Conservation (phyloP, 2,888 invertebrate species). For the Malacosoma neustria region DNA sequence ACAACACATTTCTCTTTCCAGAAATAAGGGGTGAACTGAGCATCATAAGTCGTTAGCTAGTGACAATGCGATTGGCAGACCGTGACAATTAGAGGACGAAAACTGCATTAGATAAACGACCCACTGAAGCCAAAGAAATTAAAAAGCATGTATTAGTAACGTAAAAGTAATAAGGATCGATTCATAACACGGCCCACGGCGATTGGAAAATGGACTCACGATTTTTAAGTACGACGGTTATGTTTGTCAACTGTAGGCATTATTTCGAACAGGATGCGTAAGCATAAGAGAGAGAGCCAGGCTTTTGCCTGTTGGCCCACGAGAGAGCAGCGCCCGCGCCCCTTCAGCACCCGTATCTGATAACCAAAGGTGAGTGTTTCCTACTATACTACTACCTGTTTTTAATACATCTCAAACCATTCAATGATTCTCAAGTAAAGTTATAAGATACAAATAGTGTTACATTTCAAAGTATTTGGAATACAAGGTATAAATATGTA, state of each 20-base stretch:
- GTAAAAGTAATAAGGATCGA: constrained; percentile 59
- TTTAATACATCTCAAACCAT: too few relatives aligned
- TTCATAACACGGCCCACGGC: constrained; percentile 67
- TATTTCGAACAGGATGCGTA: constrained; percentile 69
- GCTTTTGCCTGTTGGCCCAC: constrained; percentile 64
- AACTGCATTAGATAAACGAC: constrained; percentile 40
- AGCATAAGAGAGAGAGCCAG: constrained; percentile 67
- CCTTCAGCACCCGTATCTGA: constrained; percentile 55
- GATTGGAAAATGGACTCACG: constrained; percentile 69
- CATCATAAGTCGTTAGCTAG: constrained; percentile 61
- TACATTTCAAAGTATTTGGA: too few relatives aligned
- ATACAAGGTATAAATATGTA: too few relatives aligned
- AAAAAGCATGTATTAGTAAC: constrained; percentile 62
- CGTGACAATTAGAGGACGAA: constrained; percentile 44
- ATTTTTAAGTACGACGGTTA: constrained; percentile 55
- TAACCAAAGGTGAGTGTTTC: constrained; percentile 22
- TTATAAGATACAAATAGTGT: too few relatives aligned
- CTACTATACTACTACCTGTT: background rate
- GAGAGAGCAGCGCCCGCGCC: constrained; percentile 47
- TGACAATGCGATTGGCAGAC: constrained; percentile 69
- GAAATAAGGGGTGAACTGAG: constrained; percentile 66
- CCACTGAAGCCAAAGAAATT: constrained; percentile 66
- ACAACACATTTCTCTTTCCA: constrained; percentile 47
- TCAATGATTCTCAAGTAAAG: too few relatives aligned
- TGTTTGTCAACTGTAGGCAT: constrained; percentile 58